These are phyloP conservation scores for Drosophila insularis DNA, from an alignment of 1,140 invertebrate species.

Conservation along the genomic window DNA sequence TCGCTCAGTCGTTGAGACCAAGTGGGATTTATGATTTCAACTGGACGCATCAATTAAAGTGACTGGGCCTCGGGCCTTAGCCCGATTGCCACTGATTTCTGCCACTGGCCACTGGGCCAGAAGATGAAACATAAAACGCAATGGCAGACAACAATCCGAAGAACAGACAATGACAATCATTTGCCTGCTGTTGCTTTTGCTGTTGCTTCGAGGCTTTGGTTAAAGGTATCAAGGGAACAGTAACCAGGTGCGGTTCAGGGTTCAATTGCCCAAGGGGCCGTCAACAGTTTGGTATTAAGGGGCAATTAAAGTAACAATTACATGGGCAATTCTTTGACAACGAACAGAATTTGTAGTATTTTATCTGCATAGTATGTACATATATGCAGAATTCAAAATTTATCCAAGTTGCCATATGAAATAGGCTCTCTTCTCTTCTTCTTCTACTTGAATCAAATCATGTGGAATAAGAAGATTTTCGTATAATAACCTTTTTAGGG, in stretches of 20 bases:
- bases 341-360: not conserved
- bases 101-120: constrained; percentile 10
- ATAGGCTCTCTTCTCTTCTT: not conserved
- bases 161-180: constrained; percentile 51
- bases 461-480: constrained; percentile 5
- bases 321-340: no score
- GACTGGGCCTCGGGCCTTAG: not conserved
- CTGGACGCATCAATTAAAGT: constrained; percentile 47
- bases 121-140: constrained; percentile 38
- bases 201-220: not conserved
- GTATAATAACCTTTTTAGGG: not conserved
- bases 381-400: not conserved
- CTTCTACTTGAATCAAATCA: not conserved
- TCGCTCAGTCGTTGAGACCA: not conserved
- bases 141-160: constrained; percentile 1
- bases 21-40: constrained; percentile 54
- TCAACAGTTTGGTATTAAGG: no score
- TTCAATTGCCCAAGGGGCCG: not conserved
- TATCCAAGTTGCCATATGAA: not conserved
- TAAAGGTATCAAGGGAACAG: constrained; percentile 11
- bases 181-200: constrained; percentile 18
- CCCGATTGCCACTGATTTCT: not conserved
- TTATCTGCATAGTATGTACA: not conserved
- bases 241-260: constrained; percentile 27
- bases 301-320: not conserved